Percentiles rank a stretch among this genome's conserved stretches.
Evolutionary conservation across 2,797 vertebrate genomes (phyloP).

Genomic region (Gobionotothen gibberifrons): DNA sequence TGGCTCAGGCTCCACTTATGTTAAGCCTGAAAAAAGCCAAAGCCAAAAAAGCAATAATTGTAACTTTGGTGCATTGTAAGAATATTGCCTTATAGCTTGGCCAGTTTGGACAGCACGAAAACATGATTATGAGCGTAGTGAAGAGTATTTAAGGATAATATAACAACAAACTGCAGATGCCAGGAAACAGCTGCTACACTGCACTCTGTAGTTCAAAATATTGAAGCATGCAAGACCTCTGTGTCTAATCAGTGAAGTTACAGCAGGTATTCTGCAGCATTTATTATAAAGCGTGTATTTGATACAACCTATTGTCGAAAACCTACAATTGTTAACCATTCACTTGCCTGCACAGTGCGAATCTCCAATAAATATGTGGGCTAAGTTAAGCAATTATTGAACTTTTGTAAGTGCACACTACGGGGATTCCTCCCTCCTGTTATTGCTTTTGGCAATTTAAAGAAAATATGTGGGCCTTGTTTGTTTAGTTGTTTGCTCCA

Average conservation of each 20-base stretch:
- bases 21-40: not conserved
- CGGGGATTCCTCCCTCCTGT: slow-evolving; percentile 36
- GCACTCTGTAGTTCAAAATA: slow-evolving; percentile 18
- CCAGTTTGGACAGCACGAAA: not conserved
- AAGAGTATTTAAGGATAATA: slow-evolving; percentile 7
- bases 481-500: slow-evolving; percentile 58
- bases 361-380: slow-evolving; percentile 33
- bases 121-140: not conserved
- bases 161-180: slow-evolving; percentile 11
- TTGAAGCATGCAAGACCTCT: not conserved
- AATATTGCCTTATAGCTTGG: not conserved
- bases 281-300: too few relatives aligned
- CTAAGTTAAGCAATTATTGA: slow-evolving; percentile 33
- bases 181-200: slow-evolving; percentile 5
- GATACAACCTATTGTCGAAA: not conserved
- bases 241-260: not conserved
- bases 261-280: not conserved
- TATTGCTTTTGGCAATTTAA: slow-evolving; percentile 63
- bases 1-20: not conserved
- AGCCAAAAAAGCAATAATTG: not conserved
- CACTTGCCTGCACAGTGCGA: slow-evolving; percentile 8
- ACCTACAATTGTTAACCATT: slow-evolving; percentile 3
- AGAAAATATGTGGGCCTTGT: slow-evolving; percentile 46
- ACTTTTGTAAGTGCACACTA: slow-evolving; percentile 41
- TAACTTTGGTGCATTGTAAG: not conserved